Percentiles rank a stretch among this genome's conserved stretches.
Conservation (phyloP, 2,797 vertebrate species). For the Morelia viridis region DNA sequence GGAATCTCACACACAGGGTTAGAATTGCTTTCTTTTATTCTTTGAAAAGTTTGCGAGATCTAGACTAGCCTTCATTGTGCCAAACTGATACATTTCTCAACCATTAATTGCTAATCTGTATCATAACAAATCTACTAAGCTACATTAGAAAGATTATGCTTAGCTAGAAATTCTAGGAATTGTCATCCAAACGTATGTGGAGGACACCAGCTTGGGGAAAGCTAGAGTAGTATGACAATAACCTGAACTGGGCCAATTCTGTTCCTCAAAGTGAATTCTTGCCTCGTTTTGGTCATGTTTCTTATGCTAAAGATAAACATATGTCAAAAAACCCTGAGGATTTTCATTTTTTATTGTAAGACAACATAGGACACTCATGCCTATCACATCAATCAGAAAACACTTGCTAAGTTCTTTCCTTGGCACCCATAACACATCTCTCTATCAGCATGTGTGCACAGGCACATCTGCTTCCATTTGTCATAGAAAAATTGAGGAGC, state of each 20-base stretch:
- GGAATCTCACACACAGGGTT: no score
- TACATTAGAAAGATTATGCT: background rate
- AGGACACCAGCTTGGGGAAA: background rate
- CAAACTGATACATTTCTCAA: no score
- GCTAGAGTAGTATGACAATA: background rate
- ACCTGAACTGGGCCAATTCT: background rate
- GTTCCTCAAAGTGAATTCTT: background rate
- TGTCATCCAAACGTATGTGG: background rate
- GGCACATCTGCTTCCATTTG: background rate
- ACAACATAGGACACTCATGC: background rate
- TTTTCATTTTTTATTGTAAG: background rate
- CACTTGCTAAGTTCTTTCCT: background rate
- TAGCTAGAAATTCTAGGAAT: background rate
- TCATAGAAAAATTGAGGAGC: background rate
- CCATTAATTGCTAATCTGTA: no score
- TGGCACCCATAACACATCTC: background rate
- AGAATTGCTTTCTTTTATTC: no score
- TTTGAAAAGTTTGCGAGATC: no score
- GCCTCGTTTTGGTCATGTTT: background rate
- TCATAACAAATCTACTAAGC: background rate
- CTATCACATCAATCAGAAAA: background rate
- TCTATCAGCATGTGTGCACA: background rate
- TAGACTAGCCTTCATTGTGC: no score
- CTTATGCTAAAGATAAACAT: background rate
- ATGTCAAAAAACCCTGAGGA: background rate